A percentile compares a stretch with the other conserved stretches of the same genome.
Evolutionary conservation across 2,113 vertebrate species (phyloP).

Genomic region (Tinamus guttatus): DNA sequence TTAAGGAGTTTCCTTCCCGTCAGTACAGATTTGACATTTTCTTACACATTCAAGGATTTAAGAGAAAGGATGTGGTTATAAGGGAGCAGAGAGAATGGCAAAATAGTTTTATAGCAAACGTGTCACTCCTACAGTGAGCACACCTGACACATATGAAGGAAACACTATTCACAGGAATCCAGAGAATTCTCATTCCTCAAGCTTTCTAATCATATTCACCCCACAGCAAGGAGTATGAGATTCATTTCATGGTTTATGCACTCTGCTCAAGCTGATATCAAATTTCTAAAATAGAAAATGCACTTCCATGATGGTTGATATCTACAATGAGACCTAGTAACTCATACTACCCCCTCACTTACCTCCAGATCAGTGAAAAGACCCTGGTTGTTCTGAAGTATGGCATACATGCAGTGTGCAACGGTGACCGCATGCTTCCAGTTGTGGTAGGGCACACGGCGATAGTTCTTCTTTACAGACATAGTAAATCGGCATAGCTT

Average conservation of each 20-base stretch:
- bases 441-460: constrained; percentile 99
- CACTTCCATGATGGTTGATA: background rate
- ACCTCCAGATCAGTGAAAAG: constrained; percentile 97
- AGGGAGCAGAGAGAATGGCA: background rate
- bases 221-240: background rate
- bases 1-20: background rate
- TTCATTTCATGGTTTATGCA: background rate
- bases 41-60: background rate
- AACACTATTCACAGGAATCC: background rate
- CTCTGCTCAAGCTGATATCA: background rate
- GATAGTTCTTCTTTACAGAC: constrained; percentile 98
- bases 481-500: constrained; percentile 97
- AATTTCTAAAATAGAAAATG: background rate
- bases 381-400: constrained; percentile 89
- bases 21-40: background rate
- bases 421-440: constrained; percentile 98
- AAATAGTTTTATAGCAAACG: background rate
- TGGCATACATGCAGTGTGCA: constrained; percentile 96
- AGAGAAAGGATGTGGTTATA: background rate
- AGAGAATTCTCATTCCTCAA: background rate
- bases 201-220: accelerated
- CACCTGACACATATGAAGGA: background rate
- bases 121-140: background rate
- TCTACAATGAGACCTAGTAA: background rate
- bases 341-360: background rate